phyloP scores from a whole-genome alignment of 1,140 invertebrate genomes.

The Drosophila nigromelanica region DNA sequence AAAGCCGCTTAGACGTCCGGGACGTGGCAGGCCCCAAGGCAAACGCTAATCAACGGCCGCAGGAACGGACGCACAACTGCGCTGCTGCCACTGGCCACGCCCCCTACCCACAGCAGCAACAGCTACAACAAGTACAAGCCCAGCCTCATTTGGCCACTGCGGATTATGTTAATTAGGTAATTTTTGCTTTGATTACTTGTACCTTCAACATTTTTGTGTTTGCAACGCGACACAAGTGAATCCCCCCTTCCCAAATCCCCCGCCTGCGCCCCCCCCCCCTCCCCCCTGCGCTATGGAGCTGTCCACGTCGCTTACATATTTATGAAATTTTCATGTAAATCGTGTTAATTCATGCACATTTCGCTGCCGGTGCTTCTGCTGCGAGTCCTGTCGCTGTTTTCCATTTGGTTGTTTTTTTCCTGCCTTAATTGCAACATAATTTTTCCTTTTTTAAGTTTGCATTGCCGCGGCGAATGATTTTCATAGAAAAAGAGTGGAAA shows the following conservation, averaged over 20 bases:
- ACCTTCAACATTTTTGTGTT: constrained; percentile 58
- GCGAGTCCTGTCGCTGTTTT: constrained; percentile 32
- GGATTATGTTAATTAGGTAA: constrained; percentile 84
- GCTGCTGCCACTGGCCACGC: constrained; percentile 11
- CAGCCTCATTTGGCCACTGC: constrained; percentile 77
- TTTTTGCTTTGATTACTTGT: constrained; percentile 80
- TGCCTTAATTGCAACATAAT: constrained; percentile 49
- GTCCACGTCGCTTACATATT: constrained; percentile 70
- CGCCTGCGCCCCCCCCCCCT: too few species aligned
- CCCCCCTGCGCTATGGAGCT: constrained; percentile 1
- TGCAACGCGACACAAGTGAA: constrained; percentile 22
- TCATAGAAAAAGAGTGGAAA: neutral
- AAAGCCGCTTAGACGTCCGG: constrained; percentile 49
- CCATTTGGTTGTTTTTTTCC: constrained; percentile 23
- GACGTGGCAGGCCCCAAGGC: constrained; percentile 44
- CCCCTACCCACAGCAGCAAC: neutral
- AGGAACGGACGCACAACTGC: constrained; percentile 30
- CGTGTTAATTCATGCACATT: constrained; percentile 76
- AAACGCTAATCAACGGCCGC: constrained; percentile 67
- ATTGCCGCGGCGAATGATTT: constrained; percentile 17
- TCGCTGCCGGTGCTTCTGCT: constrained; percentile 13
- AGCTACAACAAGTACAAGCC: constrained; percentile 13
- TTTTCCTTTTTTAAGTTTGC: constrained; percentile 30
- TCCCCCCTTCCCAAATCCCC: neutral
- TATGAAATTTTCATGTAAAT: constrained; percentile 81